phyloP scores from a whole-genome alignment of 2,888 invertebrate genomes.

The Epinotia demarniana region DNA sequence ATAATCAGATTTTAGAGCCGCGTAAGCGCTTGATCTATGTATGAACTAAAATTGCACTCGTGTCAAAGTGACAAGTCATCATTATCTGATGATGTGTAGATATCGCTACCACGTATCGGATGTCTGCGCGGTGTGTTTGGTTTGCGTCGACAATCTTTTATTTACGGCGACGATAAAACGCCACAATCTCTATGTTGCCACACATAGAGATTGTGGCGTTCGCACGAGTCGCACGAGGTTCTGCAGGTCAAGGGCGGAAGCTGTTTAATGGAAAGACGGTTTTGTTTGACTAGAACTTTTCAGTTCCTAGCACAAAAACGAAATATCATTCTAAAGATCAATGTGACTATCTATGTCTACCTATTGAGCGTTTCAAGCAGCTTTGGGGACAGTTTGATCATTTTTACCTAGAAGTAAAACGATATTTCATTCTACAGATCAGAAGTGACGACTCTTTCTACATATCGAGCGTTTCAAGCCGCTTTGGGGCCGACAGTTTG shows the following conservation, averaged over 20 bases:
- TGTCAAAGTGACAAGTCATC: no score
- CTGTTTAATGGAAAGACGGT: background rate
- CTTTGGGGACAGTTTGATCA: no score
- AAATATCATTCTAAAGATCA: background rate
- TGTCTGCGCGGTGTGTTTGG: slow-evolving; percentile 1
- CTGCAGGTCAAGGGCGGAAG: slow-evolving; percentile 19
- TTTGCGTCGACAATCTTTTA: slow-evolving; percentile 10
- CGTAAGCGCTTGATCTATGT: no score
- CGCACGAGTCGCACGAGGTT: slow-evolving; percentile 12
- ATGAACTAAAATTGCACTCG: no score
- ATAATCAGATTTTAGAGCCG: no score
- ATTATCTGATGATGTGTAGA: no score
- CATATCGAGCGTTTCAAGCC: no score
- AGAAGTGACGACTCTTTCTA: background rate
- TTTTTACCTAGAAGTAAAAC: background rate
- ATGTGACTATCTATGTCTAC: no score
- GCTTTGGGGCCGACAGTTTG: no score
- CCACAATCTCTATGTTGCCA: slow-evolving; percentile 58
- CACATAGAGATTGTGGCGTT: no score
- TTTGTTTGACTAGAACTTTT: background rate
- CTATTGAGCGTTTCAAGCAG: no score
- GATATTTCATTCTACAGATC: background rate
- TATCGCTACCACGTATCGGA: slow-evolving; percentile 20
- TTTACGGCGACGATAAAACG: slow-evolving; percentile 63
- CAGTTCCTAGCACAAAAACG: background rate